Evolutionary conservation across 2,113 vertebrate species (phyloP), one percentile per base, ranked within the genome.

Genomic region (Tauraco erythrolophus): DNA sequence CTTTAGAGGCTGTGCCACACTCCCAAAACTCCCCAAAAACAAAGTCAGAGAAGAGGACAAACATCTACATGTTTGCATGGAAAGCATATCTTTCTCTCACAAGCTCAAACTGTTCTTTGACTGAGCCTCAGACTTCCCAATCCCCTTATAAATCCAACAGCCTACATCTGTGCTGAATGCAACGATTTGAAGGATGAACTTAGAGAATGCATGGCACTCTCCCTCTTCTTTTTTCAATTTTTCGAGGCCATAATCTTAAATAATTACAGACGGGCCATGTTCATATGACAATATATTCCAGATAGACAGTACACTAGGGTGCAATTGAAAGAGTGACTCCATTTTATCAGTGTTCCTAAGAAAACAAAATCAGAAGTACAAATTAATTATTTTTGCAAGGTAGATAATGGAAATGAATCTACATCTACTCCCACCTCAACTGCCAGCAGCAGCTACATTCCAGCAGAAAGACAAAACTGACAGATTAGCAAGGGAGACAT

Each of bases 331-430:
- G 25, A 66, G 12, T 3, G 3, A 46, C 57, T 94, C 60, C 37
- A 56, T 87, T 91, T 95, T 78, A 66, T 72, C 56, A 25, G 23
- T 33, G 68, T 74, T 92, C 58, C n/a, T 53, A 83, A 54, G 79
- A 78, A 84, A 66, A 83, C 16, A 86, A 92, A 92, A 70, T 5
- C 46, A 78, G 68, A 93, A 91, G 41, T 94, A 79, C n/a, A 72
- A 70, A 77, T 46, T 41, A 72, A 25, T 77, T 66, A 68, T 78
- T 66, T 76, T 62, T 87, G 54, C 84, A 96, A 87, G 51, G 35
- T 58, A 25, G 64, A 68, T 89, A 96, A 94, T 91, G 80, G 79
- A 95, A 96, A 91, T 84, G 35, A 87, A 70, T 81, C 82, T 90
- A 51, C 2, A 3, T 46, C 28, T 94, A 89, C 95, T 91, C 91